These are phyloP conservation scores for Drosophila parabipectinata DNA, from an alignment of 1,140 invertebrate species.

Conservation along the genomic window DNA sequence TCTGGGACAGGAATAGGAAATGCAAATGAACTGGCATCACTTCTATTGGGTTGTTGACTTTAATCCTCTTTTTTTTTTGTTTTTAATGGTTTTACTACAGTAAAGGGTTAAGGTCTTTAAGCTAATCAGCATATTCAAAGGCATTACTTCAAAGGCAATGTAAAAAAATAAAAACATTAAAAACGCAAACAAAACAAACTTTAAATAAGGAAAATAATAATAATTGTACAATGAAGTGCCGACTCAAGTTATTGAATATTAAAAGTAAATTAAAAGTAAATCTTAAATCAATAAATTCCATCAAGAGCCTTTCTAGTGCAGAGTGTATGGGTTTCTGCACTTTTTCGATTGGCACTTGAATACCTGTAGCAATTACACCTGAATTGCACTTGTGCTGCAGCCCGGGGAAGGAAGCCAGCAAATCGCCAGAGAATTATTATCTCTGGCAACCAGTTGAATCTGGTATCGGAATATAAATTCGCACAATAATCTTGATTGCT, in stretches of 20 bases:
- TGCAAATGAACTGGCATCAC: conserved; percentile 16
- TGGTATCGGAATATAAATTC: conserved; percentile 29
- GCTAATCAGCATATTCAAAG: conserved; percentile 1
- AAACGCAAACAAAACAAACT: background rate
- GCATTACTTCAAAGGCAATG: background rate
- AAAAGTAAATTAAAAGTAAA: background rate
- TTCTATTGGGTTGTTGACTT: conserved; percentile 8
- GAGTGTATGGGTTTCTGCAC: conserved; percentile 6
- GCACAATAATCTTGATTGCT: conserved; percentile 40
- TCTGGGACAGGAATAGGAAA: conserved; percentile 14
- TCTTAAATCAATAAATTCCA: background rate
- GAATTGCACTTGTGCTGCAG: conserved; percentile 14
- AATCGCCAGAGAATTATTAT: conserved; percentile 41
- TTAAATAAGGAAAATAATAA: too few species aligned
- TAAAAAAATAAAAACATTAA: background rate
- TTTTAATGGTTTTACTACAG: background rate
- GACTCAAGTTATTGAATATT: background rate
- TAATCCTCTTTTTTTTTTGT: background rate
- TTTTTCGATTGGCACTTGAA: conserved; percentile 8
- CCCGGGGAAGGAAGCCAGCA: conserved; percentile 27
- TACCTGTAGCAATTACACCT: conserved; percentile 36
- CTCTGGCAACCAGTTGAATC: conserved; percentile 48
- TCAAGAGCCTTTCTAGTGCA: conserved; percentile 2
- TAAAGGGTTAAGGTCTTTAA: conserved; percentile 15
- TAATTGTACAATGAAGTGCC: background rate